These are phyloP conservation scores for Taeniopygia guttata DNA, from an alignment of 2,797 vertebrate species.

Conservation along the genomic window DNA sequence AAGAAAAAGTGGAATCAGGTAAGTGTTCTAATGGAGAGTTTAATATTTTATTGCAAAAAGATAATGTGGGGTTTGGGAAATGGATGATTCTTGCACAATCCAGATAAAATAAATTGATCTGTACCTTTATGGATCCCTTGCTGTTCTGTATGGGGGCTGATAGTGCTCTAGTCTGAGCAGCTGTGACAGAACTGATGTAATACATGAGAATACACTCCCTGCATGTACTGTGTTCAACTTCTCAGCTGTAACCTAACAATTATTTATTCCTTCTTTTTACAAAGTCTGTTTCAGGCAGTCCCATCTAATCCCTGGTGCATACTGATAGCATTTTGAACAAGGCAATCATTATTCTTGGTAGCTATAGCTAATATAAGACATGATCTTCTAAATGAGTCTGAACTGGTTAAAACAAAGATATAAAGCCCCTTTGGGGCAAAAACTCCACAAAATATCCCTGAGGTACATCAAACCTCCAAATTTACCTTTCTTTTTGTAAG, in stretches of 20 bases:
- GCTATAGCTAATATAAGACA: neutral
- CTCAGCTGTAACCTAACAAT: neutral
- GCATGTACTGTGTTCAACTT: neutral
- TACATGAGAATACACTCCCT: neutral
- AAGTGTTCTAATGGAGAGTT: neutral
- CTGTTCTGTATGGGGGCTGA: neutral
- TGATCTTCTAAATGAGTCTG: neutral
- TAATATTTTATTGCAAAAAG: neutral
- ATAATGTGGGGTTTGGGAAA: neutral
- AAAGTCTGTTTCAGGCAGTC: neutral
- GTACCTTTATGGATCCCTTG: neutral
- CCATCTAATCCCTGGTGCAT: neutral
- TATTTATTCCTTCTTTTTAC: neutral
- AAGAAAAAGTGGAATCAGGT: slow-evolving; percentile 89
- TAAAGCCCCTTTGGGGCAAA: neutral
- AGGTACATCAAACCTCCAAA: neutral
- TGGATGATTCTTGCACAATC: neutral
- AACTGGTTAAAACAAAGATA: neutral
- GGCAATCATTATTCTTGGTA: neutral
- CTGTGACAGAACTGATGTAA: neutral
- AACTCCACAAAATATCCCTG: neutral
- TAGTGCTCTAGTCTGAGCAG: neutral
- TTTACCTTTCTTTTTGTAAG: neutral
- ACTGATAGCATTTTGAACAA: neutral
- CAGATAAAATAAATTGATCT: neutral